A percentile compares a stretch with the other conserved stretches of the same genome.
Evolutionary conservation across 2,113 vertebrate species (phyloP).

Genomic region (Lampris megalopsis): DNA sequence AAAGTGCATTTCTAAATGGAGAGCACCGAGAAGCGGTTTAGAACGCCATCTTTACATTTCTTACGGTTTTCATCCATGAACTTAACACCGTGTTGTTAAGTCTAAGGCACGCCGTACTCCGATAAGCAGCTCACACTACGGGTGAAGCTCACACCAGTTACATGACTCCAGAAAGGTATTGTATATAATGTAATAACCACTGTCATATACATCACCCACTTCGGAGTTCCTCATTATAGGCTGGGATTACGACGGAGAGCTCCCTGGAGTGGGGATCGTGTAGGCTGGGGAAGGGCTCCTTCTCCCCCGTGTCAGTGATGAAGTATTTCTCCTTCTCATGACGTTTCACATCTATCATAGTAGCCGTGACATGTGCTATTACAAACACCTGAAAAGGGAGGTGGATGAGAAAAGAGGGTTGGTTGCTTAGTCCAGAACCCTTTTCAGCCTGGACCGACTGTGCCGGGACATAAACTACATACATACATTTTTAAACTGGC

Average conservation of each 20-base stretch:
- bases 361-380: slow-evolving; percentile 88
- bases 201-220: slow-evolving; percentile 64
- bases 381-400: slow-evolving; percentile 79
- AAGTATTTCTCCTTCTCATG: slow-evolving; percentile 89
- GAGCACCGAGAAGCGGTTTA: too few relatives aligned
- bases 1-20: too few relatives aligned
- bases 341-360: slow-evolving; percentile 77
- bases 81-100: too few relatives aligned
- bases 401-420: slow-evolving; percentile 5
- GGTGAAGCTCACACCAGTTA: not conserved
- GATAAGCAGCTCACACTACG: not conserved
- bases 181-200: too few relatives aligned
- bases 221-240: slow-evolving; percentile 93
- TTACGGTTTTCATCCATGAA: too few relatives aligned
- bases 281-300: slow-evolving; percentile 85
- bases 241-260: slow-evolving; percentile 92
- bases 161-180: too few relatives aligned
- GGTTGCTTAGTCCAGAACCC: not conserved
- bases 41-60: too few relatives aligned
- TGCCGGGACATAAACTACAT: too few relatives aligned
- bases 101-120: too few relatives aligned
- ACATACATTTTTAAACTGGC: too few relatives aligned
- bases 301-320: slow-evolving; percentile 76
- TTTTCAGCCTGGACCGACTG: too few relatives aligned
- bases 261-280: slow-evolving; percentile 85